Conservation (phyloP, 2,113 vertebrate species). For the Triplophysa rosa region DNA sequence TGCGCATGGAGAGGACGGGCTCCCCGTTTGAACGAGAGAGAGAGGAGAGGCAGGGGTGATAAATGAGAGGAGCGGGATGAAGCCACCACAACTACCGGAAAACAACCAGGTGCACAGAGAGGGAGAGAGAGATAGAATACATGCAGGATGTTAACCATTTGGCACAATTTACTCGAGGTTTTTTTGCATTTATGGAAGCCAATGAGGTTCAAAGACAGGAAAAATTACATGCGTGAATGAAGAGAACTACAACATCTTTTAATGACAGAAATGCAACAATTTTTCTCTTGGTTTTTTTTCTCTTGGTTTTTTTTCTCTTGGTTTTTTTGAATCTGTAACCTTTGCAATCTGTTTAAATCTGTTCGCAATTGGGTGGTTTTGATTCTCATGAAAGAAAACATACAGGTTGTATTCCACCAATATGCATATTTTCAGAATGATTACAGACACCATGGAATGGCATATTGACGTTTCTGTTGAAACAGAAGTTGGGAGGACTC, state of each 20-base stretch:
- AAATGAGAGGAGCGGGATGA: constrained; percentile 42
- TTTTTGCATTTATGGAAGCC: neutral
- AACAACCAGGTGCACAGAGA: constrained; percentile 45
- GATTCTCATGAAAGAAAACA: too few species aligned
- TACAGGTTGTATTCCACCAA: too few species aligned
- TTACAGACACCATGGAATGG: too few species aligned
- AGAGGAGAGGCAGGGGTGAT: constrained; percentile 51
- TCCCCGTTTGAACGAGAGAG: constrained; percentile 48
- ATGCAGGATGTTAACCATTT: constrained; percentile 39
- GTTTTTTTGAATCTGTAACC: too few species aligned
- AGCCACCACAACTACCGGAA: constrained; percentile 11
- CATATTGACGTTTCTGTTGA: too few species aligned
- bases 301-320: too few species aligned
- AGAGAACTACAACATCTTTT: neutral
- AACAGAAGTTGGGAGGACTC: too few species aligned
- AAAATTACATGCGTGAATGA: neutral
- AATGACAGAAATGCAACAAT: neutral
- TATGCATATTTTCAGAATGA: too few species aligned
- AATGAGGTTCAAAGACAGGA: constrained; percentile 4
- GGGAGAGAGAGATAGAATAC: constrained; percentile 41
- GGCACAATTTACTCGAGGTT: constrained; percentile 11
- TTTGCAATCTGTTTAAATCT: neutral
- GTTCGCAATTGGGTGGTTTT: neutral
- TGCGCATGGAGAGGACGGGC: constrained; percentile 48
- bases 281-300: neutral